Evolutionary conservation across 2,797 vertebrate genomes (phyloP), one percentile per base, ranked within the genome.

Genomic region (Malacoctenus gilli): DNA sequence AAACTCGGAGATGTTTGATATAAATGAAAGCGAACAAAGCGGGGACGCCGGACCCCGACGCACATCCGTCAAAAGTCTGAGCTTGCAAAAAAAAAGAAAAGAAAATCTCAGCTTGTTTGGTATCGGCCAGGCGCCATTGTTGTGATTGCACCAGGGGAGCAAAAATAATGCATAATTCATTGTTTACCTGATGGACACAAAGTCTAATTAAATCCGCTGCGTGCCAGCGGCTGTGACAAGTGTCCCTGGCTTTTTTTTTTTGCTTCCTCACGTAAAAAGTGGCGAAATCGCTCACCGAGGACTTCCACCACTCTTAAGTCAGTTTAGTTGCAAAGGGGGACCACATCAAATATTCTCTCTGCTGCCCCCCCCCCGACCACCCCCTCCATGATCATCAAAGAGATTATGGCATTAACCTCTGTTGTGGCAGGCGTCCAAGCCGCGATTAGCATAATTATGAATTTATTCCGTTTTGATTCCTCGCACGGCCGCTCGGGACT

Each of bases 151-250:
- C 37, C 34, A 4, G 31, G 61, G 71, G 66, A 77, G 49, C 40
- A 22, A 46, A 55, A 61, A n/a, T n/a, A 22, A 77, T 86, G 59
- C 75, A 82, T 83, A 68, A 86, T 85, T 85, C 75, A 86, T 85
- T 77, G 72, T 85, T 86, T 74, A 80, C 75, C 67, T 85, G 77
- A 78, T 64, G 75, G 84, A 82, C 75, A 72, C 59, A 19, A 22
- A 59, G 67, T 69, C 68, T 72, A 80, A 84, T 83, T 77, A 75
- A 74, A 66, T 68, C 65, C 68, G 58, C n/a, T n/a, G n/a, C n/a
- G n/a, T n/a, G n/a, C n/a, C n/a, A n/a, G n/a, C 68, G 47, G 53
- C 67, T 72, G 75, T 59, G 80, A 72, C 31, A 4, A 14, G 42
- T 5, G n/a, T 15, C 12, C 51, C 54, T 16, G 9, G 7, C 31